phyloP scores from a whole-genome alignment of 1,140 invertebrate genomes.

The Hesperophylax magnus region DNA sequence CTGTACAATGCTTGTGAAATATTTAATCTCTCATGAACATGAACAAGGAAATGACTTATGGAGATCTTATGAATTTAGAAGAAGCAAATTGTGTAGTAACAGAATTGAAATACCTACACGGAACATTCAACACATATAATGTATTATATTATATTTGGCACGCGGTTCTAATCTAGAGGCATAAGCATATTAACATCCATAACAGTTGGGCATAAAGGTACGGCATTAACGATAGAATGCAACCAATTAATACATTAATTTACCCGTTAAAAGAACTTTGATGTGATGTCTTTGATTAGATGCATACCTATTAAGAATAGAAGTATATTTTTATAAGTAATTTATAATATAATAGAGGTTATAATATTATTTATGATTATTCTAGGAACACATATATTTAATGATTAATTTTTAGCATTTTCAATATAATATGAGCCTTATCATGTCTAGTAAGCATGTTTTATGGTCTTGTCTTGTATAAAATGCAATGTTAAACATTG shows the following conservation, averaged over 20 bases:
- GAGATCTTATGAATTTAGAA: too few relatives aligned
- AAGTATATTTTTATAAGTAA: constrained; percentile 3
- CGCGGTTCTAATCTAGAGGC: constrained; percentile 48
- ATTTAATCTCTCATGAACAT: too few relatives aligned
- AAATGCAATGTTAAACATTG: background rate
- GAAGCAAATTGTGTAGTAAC: too few relatives aligned
- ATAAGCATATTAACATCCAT: constrained; percentile 30
- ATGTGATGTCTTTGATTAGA: background rate
- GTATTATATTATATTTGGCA: constrained; percentile 47
- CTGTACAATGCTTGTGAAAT: too few relatives aligned
- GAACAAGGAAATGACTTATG: too few relatives aligned
- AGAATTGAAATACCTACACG: background rate
- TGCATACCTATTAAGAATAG: background rate
- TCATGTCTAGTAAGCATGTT: too few relatives aligned
- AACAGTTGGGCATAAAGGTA: background rate
- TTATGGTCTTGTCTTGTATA: background rate
- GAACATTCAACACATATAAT: constrained; percentile 38
- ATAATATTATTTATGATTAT: background rate
- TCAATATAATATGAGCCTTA: too few relatives aligned
- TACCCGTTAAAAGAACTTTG: constrained; percentile 20
- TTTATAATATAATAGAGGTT: background rate
- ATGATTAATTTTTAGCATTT: too few relatives aligned
- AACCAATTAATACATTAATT: background rate
- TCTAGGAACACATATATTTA: background rate
- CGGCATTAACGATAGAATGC: background rate